These are phyloP conservation scores for Malurus leucopterus DNA, from an alignment of 2,797 vertebrate genomes.

Conservation along the genomic window DNA sequence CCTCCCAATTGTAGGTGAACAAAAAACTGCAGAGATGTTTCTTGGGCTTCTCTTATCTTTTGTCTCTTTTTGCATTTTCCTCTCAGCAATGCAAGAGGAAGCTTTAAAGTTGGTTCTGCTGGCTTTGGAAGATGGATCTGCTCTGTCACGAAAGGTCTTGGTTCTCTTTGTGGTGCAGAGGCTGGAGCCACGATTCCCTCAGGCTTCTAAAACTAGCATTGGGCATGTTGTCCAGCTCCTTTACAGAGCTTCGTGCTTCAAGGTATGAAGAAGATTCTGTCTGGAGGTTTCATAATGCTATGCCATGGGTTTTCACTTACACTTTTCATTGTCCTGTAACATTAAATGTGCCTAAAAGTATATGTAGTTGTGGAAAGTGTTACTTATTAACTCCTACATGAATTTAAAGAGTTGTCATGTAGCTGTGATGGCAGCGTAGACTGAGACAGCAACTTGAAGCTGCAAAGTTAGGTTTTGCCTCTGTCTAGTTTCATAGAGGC, in stretches of 20 bases:
- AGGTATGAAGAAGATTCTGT: slow-evolving; percentile 73
- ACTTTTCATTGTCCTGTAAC: neutral
- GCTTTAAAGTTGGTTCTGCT: slow-evolving; percentile 95
- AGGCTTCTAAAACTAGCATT: slow-evolving; percentile 98
- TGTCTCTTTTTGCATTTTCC: neutral
- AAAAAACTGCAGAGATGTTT: neutral
- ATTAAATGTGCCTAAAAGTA: neutral
- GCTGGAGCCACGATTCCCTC: slow-evolving; percentile 95
- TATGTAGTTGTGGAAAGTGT: neutral
- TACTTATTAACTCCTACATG: neutral
- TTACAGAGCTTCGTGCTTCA: slow-evolving; percentile 97
- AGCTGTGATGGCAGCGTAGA: neutral
- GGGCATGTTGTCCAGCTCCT: slow-evolving; percentile 98
- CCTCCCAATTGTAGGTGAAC: neutral
- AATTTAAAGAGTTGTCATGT: neutral
- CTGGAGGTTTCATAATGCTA: neutral
- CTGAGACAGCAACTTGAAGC: neutral
- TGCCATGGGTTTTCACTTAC: neutral
- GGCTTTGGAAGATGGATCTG: slow-evolving; percentile 95
- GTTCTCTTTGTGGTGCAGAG: slow-evolving; percentile 98
- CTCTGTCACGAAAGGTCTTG: slow-evolving; percentile 94
- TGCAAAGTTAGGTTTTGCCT: neutral
- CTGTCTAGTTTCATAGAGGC: neutral
- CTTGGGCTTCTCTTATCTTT: neutral
- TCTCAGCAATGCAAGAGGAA: slow-evolving; percentile 96